Evolutionary conservation across 35 echinoderm and acorn worm species (phyloP).

Genomic region (Ophiothrix spiculata): DNA sequence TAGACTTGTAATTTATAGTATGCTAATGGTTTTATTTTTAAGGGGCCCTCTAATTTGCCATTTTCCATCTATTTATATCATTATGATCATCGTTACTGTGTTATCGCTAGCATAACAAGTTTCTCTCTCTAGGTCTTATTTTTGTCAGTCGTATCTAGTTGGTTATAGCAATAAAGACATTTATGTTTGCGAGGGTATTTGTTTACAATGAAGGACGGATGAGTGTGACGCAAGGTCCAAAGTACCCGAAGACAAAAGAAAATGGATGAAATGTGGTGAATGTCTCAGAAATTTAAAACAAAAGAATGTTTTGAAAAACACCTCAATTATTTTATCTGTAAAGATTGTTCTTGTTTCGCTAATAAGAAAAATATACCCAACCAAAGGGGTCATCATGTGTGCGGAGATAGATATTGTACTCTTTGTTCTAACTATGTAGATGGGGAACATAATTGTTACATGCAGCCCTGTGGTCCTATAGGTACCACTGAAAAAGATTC

Average conservation of each 20-base stretch:
- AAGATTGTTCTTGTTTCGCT: background rate
- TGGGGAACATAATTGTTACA: background rate
- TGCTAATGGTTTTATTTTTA: no score
- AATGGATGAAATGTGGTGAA: background rate
- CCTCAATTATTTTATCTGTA: background rate
- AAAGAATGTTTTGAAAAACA: background rate
- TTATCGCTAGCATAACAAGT: slow-evolving; percentile 3
- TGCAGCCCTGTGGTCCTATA: background rate
- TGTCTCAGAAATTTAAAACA: background rate
- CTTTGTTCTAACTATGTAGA: background rate
- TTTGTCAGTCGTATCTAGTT: slow-evolving; percentile 1
- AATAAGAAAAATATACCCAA: background rate
- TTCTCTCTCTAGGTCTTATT: slow-evolving; percentile 20
- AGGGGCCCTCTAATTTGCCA: no score
- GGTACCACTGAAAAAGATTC: background rate
- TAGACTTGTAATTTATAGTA: no score
- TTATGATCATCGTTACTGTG: background rate
- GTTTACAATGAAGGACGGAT: background rate
- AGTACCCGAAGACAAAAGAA: background rate
- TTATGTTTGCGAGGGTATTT: slow-evolving; percentile 2
- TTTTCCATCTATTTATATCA: slow-evolving; percentile 10
- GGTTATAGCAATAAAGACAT: background rate
- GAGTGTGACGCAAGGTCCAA: background rate
- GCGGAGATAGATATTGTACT: background rate
- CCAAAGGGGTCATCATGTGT: background rate